Percentiles rank a stretch among this genome's conserved stretches.
Conservation (phyloP, 2,797 vertebrate genomes). For the Sphaeramia orbicularis region DNA sequence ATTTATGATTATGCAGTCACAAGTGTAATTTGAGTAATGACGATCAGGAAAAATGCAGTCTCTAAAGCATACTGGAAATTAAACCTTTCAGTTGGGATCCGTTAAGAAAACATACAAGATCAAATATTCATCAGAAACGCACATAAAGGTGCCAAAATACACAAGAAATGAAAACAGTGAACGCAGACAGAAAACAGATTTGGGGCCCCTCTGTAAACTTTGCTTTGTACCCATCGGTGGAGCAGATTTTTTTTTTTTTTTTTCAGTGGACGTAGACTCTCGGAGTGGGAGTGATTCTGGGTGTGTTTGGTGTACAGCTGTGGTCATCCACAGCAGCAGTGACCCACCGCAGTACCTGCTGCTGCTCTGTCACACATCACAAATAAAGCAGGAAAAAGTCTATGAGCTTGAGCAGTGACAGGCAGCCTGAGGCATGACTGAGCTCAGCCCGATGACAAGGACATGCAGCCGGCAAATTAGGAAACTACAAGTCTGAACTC, state of each 20-base stretch:
- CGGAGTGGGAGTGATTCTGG: conserved; percentile 19
- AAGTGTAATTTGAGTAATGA: conserved; percentile 41
- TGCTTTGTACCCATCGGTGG: neutral
- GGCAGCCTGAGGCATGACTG: neutral
- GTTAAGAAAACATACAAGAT: conserved; percentile 2
- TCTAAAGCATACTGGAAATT: conserved; percentile 25
- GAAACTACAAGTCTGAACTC: too few relatives aligned
- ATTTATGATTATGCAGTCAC: conserved; percentile 25
- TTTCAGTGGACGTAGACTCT: conserved; percentile 5
- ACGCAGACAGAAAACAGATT: conserved; percentile 13
- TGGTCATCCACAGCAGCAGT: conserved; percentile 8
- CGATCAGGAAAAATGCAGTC: conserved; percentile 14
- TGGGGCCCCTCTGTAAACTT: conserved; percentile 9
- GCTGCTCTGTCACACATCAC: conserved; percentile 10
- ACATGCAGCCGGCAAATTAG: neutral
- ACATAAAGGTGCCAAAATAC: conserved; percentile 12
- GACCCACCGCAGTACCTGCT: conserved; percentile 14
- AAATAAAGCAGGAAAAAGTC: conserved; percentile 3
- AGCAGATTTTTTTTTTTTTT: conserved; percentile 29
- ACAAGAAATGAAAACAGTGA: neutral
- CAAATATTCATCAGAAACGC: neutral
- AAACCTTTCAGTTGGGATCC: conserved; percentile 36
- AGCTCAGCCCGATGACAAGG: neutral
- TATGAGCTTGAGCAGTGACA: conserved; percentile 4
- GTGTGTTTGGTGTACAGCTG: conserved; percentile 2